Evolutionary conservation across 1,140 invertebrate genomes (phyloP).

Genomic region (Megalopta genalis): DNA sequence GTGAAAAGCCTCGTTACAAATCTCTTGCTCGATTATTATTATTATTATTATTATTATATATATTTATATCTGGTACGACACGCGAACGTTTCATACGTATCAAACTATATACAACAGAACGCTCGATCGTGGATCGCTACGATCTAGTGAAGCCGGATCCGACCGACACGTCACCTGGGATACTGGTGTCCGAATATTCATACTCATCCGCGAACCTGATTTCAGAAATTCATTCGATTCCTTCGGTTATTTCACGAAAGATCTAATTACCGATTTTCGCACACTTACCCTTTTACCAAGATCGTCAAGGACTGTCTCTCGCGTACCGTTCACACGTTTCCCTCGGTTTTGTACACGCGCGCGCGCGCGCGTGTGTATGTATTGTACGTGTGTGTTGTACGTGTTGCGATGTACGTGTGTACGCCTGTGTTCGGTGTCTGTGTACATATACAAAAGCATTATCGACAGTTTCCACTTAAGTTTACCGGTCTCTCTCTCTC

Average conservation of each 20-base stretch:
- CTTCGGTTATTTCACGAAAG: not conserved
- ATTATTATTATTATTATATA: conserved; percentile 14
- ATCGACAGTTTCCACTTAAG: conserved; percentile 74
- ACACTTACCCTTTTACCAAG: no score
- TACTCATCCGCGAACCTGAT: not conserved
- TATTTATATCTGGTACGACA: conserved; percentile 5
- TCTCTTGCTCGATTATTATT: conserved; percentile 28
- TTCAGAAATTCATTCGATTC: not conserved
- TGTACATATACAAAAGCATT: conserved; percentile 77
- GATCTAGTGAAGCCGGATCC: not conserved
- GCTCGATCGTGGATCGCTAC: conserved; percentile 24
- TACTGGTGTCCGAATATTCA: not conserved
- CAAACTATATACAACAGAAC: conserved; percentile 66
- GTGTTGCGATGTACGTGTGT: conserved; percentile 52
- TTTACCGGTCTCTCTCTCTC: conserved; percentile 40
- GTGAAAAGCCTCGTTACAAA: conserved; percentile 6
- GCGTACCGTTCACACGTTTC: no score
- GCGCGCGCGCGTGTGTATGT: no score
- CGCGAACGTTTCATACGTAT: conserved; percentile 22
- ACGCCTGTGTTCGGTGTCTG: conserved; percentile 39
- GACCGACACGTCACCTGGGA: not conserved
- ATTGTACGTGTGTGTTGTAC: not conserved
- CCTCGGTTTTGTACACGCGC: no score
- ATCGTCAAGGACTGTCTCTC: no score
- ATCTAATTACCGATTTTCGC: no score